Base-by-base conservation (phyloP, 1,140 invertebrate genomes). In the Elymnias hypermnestra region DNA sequence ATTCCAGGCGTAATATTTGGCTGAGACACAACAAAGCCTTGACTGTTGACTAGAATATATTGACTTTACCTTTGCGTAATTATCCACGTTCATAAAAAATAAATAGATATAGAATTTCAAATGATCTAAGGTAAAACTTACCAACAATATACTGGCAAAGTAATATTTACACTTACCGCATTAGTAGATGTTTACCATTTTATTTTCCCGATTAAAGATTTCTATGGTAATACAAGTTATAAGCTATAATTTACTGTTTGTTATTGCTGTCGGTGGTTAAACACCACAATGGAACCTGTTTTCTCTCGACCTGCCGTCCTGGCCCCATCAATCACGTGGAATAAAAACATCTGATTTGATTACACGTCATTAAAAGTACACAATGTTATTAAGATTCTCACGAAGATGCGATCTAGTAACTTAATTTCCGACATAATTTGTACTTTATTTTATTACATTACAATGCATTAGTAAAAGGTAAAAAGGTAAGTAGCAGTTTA, bases 281-380 rank as follows among this genome's bases (percentile, higher is more conserved):
- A 26, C 21, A 17, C 25, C 17, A 8, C 18, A 21, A 21, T 19
- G 41, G 43, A 48, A 55, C 64, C 58, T 40, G 65, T 72, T 69
- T 56, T 57, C 60, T 38, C 58, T 48, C 36, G 41, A 54, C 50
- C 53, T 56, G 62, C 46, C 38, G 40, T 44, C 44, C 29, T 22
- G 31, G 43, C 44, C 19, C 53, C 56, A 67, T 69, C 63, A 63
- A 72, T 72, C 69, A 66, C 19, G 33, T 29, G 35, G 42, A 39
- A 56, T 56, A 58, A 56, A 66, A 62, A 62, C 59, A 65, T 55
- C 23, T 53, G 42, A 57, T 62, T 58, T 61, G 55, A 67, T 63
- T 64, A 53, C 50, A 65, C 51, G 62, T 63, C 57, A 55, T 57
- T 58, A 59, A 48, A 42, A 25, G 21, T 48, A 43, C 43, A 44